Evolutionary conservation across 2,888 invertebrate species (phyloP).

Genomic region (Uloborus plumipes): DNA sequence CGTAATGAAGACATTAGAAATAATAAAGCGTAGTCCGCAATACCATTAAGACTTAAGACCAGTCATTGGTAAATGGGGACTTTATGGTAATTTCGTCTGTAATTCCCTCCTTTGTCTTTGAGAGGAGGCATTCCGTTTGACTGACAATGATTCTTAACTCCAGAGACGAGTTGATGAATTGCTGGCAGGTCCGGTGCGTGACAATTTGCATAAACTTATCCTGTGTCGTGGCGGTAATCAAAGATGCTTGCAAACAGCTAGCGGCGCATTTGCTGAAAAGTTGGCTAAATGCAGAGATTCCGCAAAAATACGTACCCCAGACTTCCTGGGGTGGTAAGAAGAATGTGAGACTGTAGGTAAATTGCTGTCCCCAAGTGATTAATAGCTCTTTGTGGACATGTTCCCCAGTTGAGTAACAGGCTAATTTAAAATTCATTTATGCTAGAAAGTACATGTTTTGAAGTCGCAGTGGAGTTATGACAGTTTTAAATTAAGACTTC

Average conservation of each 20-base stretch:
- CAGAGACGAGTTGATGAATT: constrained; percentile 36
- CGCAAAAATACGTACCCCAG: too few species aligned
- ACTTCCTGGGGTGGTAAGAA: too few species aligned
- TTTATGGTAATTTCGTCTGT: constrained; percentile 58
- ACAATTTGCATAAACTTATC: constrained; percentile 56
- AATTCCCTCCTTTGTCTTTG: constrained; percentile 53
- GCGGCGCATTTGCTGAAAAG: constrained; percentile 8
- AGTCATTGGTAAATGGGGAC: constrained; percentile 57
- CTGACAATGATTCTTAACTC: constrained; percentile 11
- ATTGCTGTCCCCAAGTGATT: too few species aligned
- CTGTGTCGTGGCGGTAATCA: constrained; percentile 40
- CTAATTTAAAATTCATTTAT: too few species aligned
- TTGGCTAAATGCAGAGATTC: too few species aligned
- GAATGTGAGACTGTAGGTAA: too few species aligned
- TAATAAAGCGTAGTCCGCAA: constrained; percentile 51
- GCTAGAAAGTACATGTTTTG: too few species aligned
- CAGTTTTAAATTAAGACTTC: too few species aligned
- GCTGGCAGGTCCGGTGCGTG: constrained; percentile 16
- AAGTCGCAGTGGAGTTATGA: too few species aligned
- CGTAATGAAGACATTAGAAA: constrained; percentile 60
- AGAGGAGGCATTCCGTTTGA: constrained; percentile 36
- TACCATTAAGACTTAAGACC: constrained; percentile 37
- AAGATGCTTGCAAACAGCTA: neutral
- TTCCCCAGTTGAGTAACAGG: too few species aligned
- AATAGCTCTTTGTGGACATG: too few species aligned